Evolutionary conservation across 2,113 vertebrate species (phyloP).

Genomic region (Dryoscopus gambensis): DNA sequence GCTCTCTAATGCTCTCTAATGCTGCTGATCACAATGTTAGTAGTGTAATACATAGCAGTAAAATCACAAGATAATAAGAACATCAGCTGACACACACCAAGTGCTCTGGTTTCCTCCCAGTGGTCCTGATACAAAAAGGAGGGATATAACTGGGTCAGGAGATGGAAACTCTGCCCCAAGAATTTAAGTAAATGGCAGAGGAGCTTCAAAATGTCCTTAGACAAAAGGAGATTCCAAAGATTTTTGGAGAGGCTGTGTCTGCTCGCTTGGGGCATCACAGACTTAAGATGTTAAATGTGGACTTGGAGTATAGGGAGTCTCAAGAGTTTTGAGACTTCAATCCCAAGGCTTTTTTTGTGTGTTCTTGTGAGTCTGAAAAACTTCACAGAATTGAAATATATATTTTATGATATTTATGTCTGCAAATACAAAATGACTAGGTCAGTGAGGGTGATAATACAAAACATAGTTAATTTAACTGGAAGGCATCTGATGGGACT

Average conservation of each 20-base stretch:
- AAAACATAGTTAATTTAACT: background rate
- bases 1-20: background rate
- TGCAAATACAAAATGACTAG: background rate
- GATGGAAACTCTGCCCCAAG: background rate
- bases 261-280: rapidly evolving
- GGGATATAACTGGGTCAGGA: background rate
- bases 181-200: background rate
- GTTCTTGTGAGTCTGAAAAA: background rate
- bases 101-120: background rate
- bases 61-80: background rate
- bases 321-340: background rate
- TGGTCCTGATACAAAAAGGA: background rate
- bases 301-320: background rate
- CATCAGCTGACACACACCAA: background rate
- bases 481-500: background rate
- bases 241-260: background rate
- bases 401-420: background rate
- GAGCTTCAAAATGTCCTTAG: background rate
- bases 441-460: background rate
- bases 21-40: background rate
- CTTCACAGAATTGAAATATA: background rate
- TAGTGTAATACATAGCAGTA: background rate
- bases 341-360: background rate
- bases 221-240: background rate
- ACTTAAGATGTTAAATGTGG: background rate